Conservation (phyloP, 2,888 invertebrate genomes). For the Mycogona germanica region DNA sequence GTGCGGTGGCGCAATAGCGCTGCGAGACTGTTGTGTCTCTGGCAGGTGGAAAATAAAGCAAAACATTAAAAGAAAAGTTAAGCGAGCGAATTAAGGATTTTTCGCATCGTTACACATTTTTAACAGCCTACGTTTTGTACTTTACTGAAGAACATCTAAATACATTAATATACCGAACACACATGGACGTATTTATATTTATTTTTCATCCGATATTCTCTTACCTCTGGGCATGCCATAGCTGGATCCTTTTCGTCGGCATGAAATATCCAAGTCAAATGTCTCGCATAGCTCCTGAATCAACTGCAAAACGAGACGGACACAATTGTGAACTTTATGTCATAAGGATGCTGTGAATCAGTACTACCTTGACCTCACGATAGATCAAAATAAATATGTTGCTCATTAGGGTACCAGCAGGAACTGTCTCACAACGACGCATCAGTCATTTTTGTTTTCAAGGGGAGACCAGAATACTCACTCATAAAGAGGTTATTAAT, state of each 20-base stretch:
- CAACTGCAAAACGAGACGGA: conserved; percentile 46
- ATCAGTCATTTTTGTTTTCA: no score
- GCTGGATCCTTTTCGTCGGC: conserved; percentile 44
- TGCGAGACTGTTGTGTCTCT: conserved; percentile 15
- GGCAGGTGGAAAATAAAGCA: neutral
- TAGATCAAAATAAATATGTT: conserved; percentile 12
- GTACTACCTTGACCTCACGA: no score
- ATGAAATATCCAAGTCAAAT: conserved; percentile 68
- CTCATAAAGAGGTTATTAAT: no score
- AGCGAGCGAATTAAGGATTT: no score
- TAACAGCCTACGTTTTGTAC: no score
- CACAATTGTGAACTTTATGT: no score
- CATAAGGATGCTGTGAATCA: no score
- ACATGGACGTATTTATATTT: conserved; percentile 16
- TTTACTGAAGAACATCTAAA: no score
- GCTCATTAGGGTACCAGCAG: neutral
- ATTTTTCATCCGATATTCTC: conserved; percentile 21
- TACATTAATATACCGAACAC: neutral
- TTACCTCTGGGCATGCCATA: conserved; percentile 39
- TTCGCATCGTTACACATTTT: no score
- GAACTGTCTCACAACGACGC: no score
- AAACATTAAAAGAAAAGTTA: neutral
- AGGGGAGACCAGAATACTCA: no score
- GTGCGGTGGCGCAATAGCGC: conserved; percentile 36
- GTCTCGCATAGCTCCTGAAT: conserved; percentile 68